Base-by-base conservation (phyloP, 2,113 vertebrate genomes). In the Ploceus nigricollis region DNA sequence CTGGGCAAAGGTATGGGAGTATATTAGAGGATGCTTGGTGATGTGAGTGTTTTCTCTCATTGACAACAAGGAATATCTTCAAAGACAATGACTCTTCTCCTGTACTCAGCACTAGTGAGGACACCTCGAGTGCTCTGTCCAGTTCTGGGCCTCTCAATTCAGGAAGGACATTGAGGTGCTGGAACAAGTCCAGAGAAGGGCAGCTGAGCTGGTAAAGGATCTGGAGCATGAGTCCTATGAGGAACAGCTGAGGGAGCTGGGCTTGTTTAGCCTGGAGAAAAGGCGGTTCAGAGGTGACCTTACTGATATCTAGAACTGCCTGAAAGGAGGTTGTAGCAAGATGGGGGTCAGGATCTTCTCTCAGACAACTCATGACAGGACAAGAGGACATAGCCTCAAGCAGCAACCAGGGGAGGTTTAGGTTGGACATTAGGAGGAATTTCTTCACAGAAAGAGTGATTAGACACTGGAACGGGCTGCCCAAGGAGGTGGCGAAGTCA, bases 191-290 rank as follows among this genome's bases (percentile, higher is more conserved):
- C 79, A 76, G 63, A 42, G 25, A 40, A 54, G 54, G 24, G 17
- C 53, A 69, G 1, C 6, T 7, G 25, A 27, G 30, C 40, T 40
- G 63, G 14, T 18, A n/a, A 54, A 54, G 25, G 14, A 2, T 22
- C 54, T n/a, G 47, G 12, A 54, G 11, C 30, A n/a, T 0, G 0
- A 39, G 12, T 15, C 21, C n/a, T 54, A 0, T 35, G 54, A 69
- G n/a, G 14, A 68, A 9, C 0, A 4, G 30, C 61, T n/a, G 28
- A 60, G 40, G 24, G 14, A 76, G n/a, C 21, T 54, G 47, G 9
- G 24, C 2, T 5, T 82, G 24, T 23, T 68, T 9, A 54, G 11
- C 21, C 30, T 40, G 70, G 10, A 58, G 39, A 60, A 82, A 21
- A 39, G n/a, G 14, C 40, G 11, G 13, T 6, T n/a, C 16, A 15